Evolutionary conservation across 2,113 vertebrate genomes (phyloP).

Genomic region (Indri indri): DNA sequence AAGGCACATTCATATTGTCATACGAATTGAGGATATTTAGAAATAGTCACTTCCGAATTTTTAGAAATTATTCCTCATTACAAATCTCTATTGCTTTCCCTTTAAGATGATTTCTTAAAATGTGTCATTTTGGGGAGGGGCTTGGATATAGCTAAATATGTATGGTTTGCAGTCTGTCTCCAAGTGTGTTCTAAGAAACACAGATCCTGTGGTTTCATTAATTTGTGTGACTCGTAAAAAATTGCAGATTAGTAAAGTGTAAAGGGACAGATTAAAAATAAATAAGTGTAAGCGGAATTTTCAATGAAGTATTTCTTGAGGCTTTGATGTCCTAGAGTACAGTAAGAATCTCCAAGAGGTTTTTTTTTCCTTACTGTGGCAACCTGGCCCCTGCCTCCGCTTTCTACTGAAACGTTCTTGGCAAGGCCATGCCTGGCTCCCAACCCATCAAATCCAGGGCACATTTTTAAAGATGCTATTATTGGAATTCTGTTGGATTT

Average conservation of each 20-base stretch:
- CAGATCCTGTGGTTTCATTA: not conserved
- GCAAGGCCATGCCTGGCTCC: not conserved
- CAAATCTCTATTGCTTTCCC: not conserved
- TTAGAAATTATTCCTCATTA: not conserved
- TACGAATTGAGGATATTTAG: slow-evolving; percentile 33
- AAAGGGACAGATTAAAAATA: not conserved
- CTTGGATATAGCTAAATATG: not conserved
- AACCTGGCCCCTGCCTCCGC: not conserved
- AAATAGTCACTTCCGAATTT: not conserved
- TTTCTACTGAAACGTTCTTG: not conserved
- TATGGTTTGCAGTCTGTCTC: not conserved
- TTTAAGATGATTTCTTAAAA: not conserved
- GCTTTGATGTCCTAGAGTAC: not conserved
- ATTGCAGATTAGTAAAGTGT: not conserved
- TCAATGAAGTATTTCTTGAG: not conserved
- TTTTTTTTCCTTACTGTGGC: not conserved
- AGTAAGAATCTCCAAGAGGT: not conserved
- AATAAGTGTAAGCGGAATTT: not conserved
- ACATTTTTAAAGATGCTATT: not conserved
- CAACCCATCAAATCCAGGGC: not conserved
- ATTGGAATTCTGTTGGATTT: not conserved
- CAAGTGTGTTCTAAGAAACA: not conserved
- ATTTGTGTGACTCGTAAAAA: not conserved
- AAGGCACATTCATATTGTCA: not conserved
- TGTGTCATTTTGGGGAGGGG: not conserved